Base-by-base conservation (phyloP, 1,140 invertebrate genomes). In the Ephestia elutella region DNA sequence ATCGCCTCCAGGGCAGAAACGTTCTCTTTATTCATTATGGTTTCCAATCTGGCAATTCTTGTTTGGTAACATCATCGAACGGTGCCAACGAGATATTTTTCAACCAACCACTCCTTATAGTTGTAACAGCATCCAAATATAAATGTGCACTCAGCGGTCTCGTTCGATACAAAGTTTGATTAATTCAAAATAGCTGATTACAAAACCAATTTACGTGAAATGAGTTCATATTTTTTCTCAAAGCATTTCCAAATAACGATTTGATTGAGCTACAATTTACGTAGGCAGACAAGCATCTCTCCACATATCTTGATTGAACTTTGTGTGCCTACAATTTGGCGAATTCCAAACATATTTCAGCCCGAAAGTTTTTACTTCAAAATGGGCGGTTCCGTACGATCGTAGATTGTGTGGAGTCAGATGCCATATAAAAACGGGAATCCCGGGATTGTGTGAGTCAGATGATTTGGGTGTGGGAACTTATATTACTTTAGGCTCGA, bases 391-490 rank as follows among this genome's bases (percentile, higher is more conserved):
- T 57, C 68, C 65, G 20, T 57, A 54, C 60, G 66, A 71, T 73
- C 63, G 65, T 70, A 64, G 68, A 73, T 78, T 66, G 66, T n/a
- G n/a, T n/a, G n/a, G n/a, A n/a, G n/a, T n/a, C n/a, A n/a, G n/a
- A n/a, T n/a, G n/a, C n/a, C n/a, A n/a, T n/a, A n/a, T n/a, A n/a
- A n/a, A n/a, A n/a, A n/a, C n/a, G n/a, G n/a, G n/a, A n/a, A n/a
- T n/a, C n/a, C n/a, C n/a, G n/a, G n/a, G 68, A 73, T 78, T 66
- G 66, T 56, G 56, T 80, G 73, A 83, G 59, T 77, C 74, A 77
- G 69, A 65, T 66, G 65, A 78, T 74, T 74, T 57, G 65, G 66
- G 60, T 80, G 73, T 83, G 80, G 73, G 80, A 83, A 81, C 68
- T 71, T 62, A 60, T 65, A 71, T 63, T 60, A 68, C 62, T 65